Conservation (phyloP, 2,888 invertebrate species). For the Volucella zonaria region DNA sequence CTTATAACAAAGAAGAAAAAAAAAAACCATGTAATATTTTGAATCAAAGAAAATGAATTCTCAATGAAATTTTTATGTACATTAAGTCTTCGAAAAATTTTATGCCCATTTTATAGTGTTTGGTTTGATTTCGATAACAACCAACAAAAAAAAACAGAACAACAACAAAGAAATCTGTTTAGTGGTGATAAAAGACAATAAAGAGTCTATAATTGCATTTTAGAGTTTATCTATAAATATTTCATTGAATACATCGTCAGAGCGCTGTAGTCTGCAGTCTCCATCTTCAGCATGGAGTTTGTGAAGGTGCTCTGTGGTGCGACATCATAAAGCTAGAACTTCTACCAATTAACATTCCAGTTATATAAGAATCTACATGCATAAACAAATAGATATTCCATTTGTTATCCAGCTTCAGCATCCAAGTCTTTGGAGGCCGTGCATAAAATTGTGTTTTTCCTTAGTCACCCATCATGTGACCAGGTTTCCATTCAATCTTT, state of each 20-base stretch:
- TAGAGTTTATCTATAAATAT: conserved; percentile 25
- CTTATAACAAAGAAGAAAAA: too few species aligned
- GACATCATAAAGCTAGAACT: conserved; percentile 24
- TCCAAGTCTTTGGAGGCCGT: conserved; percentile 51
- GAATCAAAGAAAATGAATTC: too few species aligned
- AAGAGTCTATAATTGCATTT: conserved; percentile 21
- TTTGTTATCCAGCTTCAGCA: conserved; percentile 40
- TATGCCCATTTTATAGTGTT: too few species aligned
- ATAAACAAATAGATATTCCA: conserved; percentile 64
- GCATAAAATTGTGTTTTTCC: conserved; percentile 56
- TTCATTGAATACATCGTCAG: conserved; percentile 7
- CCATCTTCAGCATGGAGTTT: background rate
- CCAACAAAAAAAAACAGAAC: background rate
- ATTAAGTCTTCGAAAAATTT: too few species aligned
- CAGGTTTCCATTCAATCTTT: conserved; percentile 70
- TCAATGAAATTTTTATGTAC: too few species aligned
- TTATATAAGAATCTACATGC: conserved; percentile 66
- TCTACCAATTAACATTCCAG: conserved; percentile 67
- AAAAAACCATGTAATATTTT: too few species aligned
- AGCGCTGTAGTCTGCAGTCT: conserved; percentile 2
- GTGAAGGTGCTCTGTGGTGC: conserved; percentile 10
- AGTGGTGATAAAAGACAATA: conserved; percentile 20
- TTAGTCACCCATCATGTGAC: conserved; percentile 69
- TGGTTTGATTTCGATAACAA: too few species aligned
- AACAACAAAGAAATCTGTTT: conserved; percentile 34